Conservation (phyloP, 2,113 vertebrate species). For the Holacanthus passer region DNA sequence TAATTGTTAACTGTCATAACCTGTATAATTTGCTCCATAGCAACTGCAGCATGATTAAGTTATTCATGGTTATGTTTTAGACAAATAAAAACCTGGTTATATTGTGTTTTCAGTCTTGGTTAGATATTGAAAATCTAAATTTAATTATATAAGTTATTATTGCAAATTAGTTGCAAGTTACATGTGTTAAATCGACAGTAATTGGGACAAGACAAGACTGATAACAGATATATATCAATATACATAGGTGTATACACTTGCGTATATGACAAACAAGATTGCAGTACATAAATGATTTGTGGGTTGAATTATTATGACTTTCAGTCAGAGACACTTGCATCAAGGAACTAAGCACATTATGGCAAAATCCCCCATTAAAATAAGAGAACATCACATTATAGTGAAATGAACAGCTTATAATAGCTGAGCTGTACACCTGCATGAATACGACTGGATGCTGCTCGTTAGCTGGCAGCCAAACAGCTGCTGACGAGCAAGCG, state of each 20-base stretch:
- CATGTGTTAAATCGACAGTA: background rate
- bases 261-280: no score
- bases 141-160: no score
- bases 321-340: no score
- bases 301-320: no score
- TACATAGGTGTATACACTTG: no score
- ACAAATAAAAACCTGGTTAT: background rate
- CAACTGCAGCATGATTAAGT: no score
- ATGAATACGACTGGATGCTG: background rate
- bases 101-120: background rate
- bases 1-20: background rate
- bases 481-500: background rate
- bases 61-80: background rate
- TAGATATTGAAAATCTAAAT: background rate
- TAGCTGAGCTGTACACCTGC: background rate
- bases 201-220: background rate
- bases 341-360: no score
- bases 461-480: background rate
- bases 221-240: no score
- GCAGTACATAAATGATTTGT: no score
- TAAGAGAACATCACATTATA: no score
- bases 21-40: background rate
- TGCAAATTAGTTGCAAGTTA: background rate
- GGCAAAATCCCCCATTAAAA: no score
- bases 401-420: no score